Evolutionary conservation across 2,888 invertebrate genomes (phyloP), one percentile per base, ranked within the genome.

Genomic region (Seira ritae): DNA sequence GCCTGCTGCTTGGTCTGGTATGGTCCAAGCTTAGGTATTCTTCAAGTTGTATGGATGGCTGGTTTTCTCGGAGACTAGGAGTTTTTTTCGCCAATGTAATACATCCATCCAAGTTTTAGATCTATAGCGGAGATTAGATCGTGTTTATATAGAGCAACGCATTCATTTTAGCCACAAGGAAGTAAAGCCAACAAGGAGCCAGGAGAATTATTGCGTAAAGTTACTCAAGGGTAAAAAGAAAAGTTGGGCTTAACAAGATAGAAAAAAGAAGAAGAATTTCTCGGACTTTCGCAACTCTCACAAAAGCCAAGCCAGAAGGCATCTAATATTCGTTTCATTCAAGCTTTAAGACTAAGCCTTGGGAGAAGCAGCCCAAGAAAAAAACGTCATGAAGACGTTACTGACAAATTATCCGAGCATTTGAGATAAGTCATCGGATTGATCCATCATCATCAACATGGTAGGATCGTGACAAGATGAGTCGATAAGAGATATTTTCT

Each of bases 391-490:
- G 80, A 81, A 74, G 78, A 83, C 74, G 74, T 78, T 78, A 69
- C 84, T 80, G 84, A 84, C 84, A 84, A 84, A 84, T 84, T 84
- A 84, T 80, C 84, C 73, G 55, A 84, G 84, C 80, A 77, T 62
- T 80, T 46, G 65, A 84, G 84, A 84, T 80, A 84, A 84, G 84
- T 84, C 84, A 84, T 84, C 77, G 76, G 77, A 81, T 84, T 84
- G 84, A 84, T 84, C 84, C 80, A 84, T 84, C 84, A 84, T 84
- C 84, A 84, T 84, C 84, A 80, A 70, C 80, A 69, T 46, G 73
- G 76, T 72, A 37, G 74, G 66, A 69, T 80, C 84, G 84, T 84
- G 84, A 84, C 84, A 84, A 84, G 84, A 84, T 84, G 84, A 84
- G 80, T 80, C 72, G 80, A 84, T 79, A 79, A 75, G 77, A 68